Conservation (phyloP, 2,888 invertebrate genomes). For the Psylliodes chrysocephalus region DNA sequence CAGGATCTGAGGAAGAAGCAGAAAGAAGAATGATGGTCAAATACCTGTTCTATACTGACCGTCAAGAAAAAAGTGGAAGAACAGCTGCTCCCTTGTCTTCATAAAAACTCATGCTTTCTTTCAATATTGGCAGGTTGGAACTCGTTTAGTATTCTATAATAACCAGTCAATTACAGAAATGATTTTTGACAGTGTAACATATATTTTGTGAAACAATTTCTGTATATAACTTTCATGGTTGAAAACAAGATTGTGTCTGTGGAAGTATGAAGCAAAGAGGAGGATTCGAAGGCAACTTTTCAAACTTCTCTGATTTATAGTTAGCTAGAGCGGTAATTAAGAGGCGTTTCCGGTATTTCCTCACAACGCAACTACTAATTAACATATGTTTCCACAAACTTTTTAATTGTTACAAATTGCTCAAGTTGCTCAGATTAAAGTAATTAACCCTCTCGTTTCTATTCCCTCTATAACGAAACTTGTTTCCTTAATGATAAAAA, state of each 20-base stretch:
- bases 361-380: slow-evolving; percentile 64
- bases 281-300: slow-evolving; percentile 50
- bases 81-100: too few species aligned
- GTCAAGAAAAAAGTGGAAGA: too few species aligned
- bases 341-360: slow-evolving; percentile 60
- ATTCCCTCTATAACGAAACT: slow-evolving; percentile 40
- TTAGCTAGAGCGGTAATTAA: slow-evolving; percentile 61
- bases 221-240: slow-evolving; percentile 10
- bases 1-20: too few species aligned
- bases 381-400: slow-evolving; percentile 62
- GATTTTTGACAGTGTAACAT: slow-evolving; percentile 11
- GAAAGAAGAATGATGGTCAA: too few species aligned
- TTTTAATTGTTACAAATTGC: slow-evolving; percentile 63
- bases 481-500: slow-evolving; percentile 42
- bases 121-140: background rate
- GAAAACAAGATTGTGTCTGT: slow-evolving; percentile 33
- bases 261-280: slow-evolving; percentile 40
- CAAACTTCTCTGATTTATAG: slow-evolving; percentile 57
- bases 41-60: too few species aligned
- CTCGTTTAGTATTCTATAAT: too few species aligned
- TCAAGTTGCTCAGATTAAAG: slow-evolving; percentile 55
- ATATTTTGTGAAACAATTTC: slow-evolving; percentile 11
- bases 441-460: slow-evolving; percentile 51
- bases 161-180: too few species aligned
- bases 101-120: too few species aligned